Evolutionary conservation across 2,113 vertebrate species (phyloP).

Genomic region (Lophura nycthemera): DNA sequence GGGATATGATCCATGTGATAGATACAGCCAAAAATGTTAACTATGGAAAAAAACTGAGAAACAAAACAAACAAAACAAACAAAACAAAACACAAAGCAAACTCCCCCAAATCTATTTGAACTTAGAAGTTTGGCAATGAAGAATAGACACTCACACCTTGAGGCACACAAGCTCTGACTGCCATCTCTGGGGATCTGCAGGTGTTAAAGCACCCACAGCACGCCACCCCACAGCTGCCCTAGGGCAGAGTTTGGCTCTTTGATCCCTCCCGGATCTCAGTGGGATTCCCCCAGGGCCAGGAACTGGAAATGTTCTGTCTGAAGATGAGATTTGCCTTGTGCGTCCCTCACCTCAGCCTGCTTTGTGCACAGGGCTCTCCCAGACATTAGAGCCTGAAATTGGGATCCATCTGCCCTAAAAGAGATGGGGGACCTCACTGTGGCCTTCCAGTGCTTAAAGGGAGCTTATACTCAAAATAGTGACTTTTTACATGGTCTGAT

Average conservation of each 20-base stretch:
- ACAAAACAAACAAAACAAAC: neutral
- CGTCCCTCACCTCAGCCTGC: neutral
- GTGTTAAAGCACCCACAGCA: conserved; percentile 26
- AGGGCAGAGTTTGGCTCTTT: neutral
- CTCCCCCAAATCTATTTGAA: neutral
- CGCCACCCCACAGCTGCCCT: neutral
- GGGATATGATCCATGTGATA: neutral
- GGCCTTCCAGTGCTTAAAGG: neutral
- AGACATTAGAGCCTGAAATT: neutral
- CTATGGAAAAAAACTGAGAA: neutral
- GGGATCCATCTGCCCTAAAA: neutral
- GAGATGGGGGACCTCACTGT: neutral
- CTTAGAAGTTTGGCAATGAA: neutral
- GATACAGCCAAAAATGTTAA: neutral
- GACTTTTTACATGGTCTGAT: neutral
- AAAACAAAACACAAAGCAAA: neutral
- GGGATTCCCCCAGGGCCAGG: neutral
- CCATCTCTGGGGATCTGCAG: conserved; percentile 5
- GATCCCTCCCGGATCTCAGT: conserved; percentile 22
- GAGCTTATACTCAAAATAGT: neutral
- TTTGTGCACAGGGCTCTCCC: fast-evolving
- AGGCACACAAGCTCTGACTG: conserved; percentile 38
- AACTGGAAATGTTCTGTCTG: neutral
- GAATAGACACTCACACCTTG: neutral
- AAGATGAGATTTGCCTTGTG: neutral